These are phyloP conservation scores for Antheraea pernyi DNA, from an alignment of 1,140 invertebrate genomes.

Conservation along the genomic window DNA sequence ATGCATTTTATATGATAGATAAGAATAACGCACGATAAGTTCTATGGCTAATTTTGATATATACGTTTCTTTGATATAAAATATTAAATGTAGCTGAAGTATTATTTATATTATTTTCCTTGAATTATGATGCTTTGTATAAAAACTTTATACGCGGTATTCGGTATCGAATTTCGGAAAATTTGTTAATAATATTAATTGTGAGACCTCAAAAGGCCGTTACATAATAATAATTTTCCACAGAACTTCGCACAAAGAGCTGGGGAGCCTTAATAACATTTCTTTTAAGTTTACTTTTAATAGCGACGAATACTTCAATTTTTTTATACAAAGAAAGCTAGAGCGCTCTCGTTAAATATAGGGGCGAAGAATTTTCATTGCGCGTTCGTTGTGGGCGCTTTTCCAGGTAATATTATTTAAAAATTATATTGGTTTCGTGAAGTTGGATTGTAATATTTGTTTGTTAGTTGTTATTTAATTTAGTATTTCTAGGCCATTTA, in stretches of 20 bases:
- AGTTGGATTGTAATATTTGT: background rate
- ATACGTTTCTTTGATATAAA: too few species aligned
- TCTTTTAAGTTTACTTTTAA: conserved; percentile 2
- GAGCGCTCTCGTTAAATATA: background rate
- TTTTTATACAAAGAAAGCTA: background rate
- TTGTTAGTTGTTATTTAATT: too few species aligned
- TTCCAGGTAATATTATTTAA: background rate
- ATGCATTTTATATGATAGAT: too few species aligned
- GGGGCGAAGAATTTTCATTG: conserved; percentile 1
- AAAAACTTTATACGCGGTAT: background rate
- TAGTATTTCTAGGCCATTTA: too few species aligned
- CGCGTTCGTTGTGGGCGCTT: background rate
- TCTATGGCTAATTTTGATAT: too few species aligned
- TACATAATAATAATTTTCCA: background rate
- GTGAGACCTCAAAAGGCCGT: background rate
- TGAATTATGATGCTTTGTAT: background rate
- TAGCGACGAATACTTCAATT: background rate
- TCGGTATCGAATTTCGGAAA: background rate
- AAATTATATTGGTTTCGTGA: conserved; percentile 1
- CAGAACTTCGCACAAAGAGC: background rate
- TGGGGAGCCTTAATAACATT: background rate
- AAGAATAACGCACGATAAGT: too few species aligned
- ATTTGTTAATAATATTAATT: background rate
- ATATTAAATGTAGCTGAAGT: too few species aligned
- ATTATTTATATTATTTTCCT: too few species aligned